A percentile compares a stretch with the other conserved stretches of the same genome.
Evolutionary conservation across 2,113 vertebrate genomes (phyloP).

Genomic region (Campylorhamphus procurvoides): DNA sequence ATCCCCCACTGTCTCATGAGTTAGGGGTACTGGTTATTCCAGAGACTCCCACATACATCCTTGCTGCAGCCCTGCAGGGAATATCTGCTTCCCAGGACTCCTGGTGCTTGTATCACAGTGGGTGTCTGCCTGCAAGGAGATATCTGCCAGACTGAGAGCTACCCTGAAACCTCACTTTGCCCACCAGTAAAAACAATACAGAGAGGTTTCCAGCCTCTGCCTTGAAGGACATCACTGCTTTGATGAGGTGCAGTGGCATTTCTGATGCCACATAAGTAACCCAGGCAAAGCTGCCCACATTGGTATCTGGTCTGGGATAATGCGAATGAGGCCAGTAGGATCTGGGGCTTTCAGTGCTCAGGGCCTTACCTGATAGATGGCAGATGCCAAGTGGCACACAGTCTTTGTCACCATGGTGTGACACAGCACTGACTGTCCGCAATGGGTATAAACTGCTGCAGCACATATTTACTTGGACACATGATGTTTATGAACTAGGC

Average conservation of each 20-base stretch:
- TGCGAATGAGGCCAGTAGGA: not conserved
- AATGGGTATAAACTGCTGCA: not conserved
- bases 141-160: not conserved
- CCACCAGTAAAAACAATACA: not conserved
- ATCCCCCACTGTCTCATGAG: not conserved
- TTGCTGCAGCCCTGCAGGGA: not conserved
- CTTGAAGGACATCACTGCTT: not conserved
- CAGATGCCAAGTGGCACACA: not conserved
- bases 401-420: not conserved
- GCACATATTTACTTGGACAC: not conserved
- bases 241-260: not conserved
- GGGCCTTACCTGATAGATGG: not conserved
- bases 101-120: not conserved
- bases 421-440: not conserved
- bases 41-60: not conserved
- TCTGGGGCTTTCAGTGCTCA: not conserved
- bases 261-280: not conserved
- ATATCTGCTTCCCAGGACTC: not conserved
- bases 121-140: not conserved
- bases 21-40: not conserved
- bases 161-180: not conserved
- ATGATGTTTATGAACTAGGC: not conserved
- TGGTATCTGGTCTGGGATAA: not conserved
- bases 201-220: not conserved
- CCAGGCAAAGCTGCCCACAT: not conserved